Evolutionary conservation across 2,888 invertebrate genomes (phyloP).

Genomic region (Isotomurus palustris): DNA sequence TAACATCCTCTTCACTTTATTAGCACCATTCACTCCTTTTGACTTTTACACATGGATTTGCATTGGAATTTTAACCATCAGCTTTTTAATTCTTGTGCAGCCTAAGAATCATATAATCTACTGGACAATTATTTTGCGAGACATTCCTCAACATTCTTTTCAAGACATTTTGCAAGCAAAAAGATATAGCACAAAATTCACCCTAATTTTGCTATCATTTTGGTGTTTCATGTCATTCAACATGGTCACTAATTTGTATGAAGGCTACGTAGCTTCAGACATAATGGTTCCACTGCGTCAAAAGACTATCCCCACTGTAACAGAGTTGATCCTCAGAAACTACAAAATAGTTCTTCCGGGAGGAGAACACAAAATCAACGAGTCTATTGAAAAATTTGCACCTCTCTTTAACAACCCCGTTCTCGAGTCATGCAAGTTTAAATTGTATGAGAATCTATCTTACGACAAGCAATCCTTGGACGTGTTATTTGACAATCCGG

Average conservation of each 20-base stretch:
- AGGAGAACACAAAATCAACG: background rate
- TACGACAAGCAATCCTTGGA: background rate
- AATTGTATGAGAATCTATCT: background rate
- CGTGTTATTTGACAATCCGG: background rate
- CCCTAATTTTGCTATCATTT: background rate
- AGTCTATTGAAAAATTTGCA: background rate
- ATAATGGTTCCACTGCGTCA: background rate
- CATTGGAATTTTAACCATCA: background rate
- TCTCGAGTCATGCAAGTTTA: background rate
- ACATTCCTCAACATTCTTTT: background rate
- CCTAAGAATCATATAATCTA: background rate
- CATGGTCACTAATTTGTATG: background rate
- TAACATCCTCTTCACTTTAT: background rate
- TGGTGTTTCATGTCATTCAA: background rate
- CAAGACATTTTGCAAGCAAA: background rate
- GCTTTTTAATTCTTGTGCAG: background rate
- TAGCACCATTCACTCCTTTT: background rate
- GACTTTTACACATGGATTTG: background rate
- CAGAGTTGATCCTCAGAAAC: background rate
- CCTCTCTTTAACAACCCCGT: background rate
- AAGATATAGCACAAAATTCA: background rate
- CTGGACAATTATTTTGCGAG: background rate
- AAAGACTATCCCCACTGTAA: background rate
- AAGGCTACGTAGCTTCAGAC: background rate
- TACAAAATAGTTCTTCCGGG: background rate